Evolutionary conservation across 1,140 invertebrate genomes (phyloP).

Genomic region (Drosophila hydei): DNA sequence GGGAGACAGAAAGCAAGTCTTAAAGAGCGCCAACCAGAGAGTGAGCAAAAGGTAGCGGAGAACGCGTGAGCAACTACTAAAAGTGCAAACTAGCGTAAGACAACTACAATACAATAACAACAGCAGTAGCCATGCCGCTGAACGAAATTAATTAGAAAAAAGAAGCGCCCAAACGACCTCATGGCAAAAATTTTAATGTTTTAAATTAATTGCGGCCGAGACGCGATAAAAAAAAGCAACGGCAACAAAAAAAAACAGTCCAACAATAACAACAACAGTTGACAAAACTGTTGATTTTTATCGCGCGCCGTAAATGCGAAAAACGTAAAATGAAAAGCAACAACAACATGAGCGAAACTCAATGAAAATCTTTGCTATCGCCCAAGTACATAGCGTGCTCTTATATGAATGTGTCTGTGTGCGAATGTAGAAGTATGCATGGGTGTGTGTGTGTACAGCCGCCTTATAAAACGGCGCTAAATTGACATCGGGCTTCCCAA

Average conservation of each 20-base stretch:
- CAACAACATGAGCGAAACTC: constrained; percentile 37
- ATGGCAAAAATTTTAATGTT: constrained; percentile 63
- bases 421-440: constrained; percentile 1
- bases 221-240: constrained; percentile 49
- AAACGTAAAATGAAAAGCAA: constrained; percentile 49
- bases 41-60: constrained; percentile 17
- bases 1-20: constrained; percentile 10
- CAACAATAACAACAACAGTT: too few relatives aligned
- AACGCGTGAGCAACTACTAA: constrained; percentile 39
- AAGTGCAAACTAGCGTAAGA: constrained; percentile 52
- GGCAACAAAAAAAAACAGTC: constrained; percentile 12
- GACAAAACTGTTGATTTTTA: constrained; percentile 68
- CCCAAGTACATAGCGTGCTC: constrained; percentile 42
- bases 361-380: constrained; percentile 65
- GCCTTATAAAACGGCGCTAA: constrained; percentile 58
- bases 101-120: constrained; percentile 25
- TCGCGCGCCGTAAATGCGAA: constrained; percentile 49
- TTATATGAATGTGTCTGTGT: constrained; percentile 14
- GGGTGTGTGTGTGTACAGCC: constrained; percentile 29
- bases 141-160: constrained; percentile 48
- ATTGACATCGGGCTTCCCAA: constrained; percentile 58
- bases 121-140: constrained; percentile 12
- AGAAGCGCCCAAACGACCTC: constrained; percentile 31
- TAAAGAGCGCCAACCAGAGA: constrained; percentile 9
- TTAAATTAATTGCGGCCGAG: constrained; percentile 59